phyloP scores from a whole-genome alignment of 2,888 invertebrate genomes.

The Aspidiotus destructor region DNA sequence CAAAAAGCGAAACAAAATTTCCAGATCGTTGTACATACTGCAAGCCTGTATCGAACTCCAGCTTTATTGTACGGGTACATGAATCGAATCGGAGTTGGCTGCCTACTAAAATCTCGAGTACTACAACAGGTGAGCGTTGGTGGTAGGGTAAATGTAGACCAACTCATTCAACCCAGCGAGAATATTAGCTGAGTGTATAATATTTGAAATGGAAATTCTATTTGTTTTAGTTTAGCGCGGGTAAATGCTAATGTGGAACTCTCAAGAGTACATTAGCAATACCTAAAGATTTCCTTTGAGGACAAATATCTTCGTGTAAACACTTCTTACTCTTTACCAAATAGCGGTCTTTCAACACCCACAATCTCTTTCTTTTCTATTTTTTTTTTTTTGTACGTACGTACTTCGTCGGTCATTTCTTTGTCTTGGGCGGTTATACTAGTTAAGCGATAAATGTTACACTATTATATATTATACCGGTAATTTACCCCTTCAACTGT shows the following conservation, averaged over 20 bases:
- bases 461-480: constrained; percentile 24
- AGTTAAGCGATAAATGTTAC: constrained; percentile 30
- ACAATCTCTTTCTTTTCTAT: constrained; percentile 5
- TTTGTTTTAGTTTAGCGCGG: too few relatives aligned
- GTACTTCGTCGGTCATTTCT: constrained; percentile 12
- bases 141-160: too few relatives aligned
- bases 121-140: too few relatives aligned
- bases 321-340: constrained; percentile 28
- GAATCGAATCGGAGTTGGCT: too few relatives aligned
- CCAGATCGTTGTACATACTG: too few relatives aligned
- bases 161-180: too few relatives aligned
- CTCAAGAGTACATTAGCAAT: constrained; percentile 18
- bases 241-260: neutral
- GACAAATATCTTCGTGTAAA: constrained; percentile 29
- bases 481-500: constrained; percentile 24
- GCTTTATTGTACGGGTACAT: too few relatives aligned
- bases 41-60: too few relatives aligned
- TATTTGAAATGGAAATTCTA: constrained; percentile 1
- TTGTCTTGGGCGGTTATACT: constrained; percentile 30
- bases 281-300: constrained; percentile 16
- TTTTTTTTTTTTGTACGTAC: neutral
- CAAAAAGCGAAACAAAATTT: too few relatives aligned
- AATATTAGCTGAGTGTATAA: neutral
- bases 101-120: too few relatives aligned
- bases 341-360: constrained; percentile 31